A percentile compares a stretch with the other conserved stretches of the same genome.
Evolutionary conservation across 2,113 vertebrate genomes (phyloP).

Genomic region (Ahaetulla prasina): DNA sequence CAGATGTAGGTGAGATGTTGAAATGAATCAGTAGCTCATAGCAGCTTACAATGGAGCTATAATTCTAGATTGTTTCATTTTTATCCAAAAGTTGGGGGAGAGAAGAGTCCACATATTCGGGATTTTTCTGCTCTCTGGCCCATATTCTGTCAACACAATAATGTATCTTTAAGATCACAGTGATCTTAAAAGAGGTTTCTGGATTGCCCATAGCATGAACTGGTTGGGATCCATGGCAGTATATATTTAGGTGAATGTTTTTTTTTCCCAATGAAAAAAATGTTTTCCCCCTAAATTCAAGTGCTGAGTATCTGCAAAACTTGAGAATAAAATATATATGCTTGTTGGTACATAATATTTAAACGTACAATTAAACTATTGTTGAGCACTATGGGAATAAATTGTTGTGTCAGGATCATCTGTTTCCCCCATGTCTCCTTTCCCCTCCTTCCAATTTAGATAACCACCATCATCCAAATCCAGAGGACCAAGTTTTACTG

Average conservation of each 20-base stretch:
- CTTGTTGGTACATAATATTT: background rate
- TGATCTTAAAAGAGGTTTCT: background rate
- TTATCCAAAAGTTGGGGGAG: background rate
- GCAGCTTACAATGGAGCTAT: background rate
- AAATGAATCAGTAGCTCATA: conserved; percentile 13
- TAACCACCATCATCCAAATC: background rate
- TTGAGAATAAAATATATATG: background rate
- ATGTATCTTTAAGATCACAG: background rate
- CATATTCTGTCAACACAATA: background rate
- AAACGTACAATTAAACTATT: background rate
- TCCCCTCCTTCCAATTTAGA: background rate
- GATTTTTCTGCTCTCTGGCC: background rate
- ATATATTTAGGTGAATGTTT: background rate
- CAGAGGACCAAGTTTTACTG: background rate
- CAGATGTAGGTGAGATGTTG: background rate
- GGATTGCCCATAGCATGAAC: background rate
- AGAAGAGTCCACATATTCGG: background rate
- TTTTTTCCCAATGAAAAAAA: background rate
- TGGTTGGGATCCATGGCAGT: background rate
- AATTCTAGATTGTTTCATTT: background rate
- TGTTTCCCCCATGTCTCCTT: background rate
- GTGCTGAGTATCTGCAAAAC: background rate
- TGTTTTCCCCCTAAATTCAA: background rate
- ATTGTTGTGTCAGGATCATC: background rate
- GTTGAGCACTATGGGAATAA: background rate